Base-by-base conservation (phyloP, 2,113 vertebrate genomes). In the Leptobrachium ailaonicum region DNA sequence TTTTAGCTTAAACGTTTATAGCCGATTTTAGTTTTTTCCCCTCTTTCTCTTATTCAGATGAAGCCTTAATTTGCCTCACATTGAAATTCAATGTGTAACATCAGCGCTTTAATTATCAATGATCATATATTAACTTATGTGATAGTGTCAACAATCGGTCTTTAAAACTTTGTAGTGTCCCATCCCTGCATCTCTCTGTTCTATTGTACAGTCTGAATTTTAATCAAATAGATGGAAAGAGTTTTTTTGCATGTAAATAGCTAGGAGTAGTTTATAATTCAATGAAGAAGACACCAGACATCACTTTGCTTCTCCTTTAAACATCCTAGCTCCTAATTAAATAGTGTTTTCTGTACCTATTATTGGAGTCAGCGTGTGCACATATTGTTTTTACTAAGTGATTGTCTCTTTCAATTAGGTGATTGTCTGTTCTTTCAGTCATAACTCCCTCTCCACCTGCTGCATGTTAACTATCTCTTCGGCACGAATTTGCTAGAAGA, bases 361-460 rank as follows among this genome's bases (percentile, higher is more conserved):
- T 81, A 81, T 81, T 66, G 32, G 53, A 81, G 79, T 72, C 79
- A 81, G 79, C 71, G 62, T 81, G 76, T 71, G 79, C 79, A 81
- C 79, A 81, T 75, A 81, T 81, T 81, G 79, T 81, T 69, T 80
- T 75, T 81, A 81, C 79, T 81, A 81, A 81, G 79, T 81, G 79
- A 81, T 75, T 81, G 79, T 81, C 79, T 81, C 64, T 81, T 81
- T 81, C 79, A 81, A 81, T 81, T 81, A 81, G 79, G 79, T 75
- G 79, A 81, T 75, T 81, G 79, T 81, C 79, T 81, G 66, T 66
- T 68, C 79, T 47, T 69, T 75, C 79, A 60, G 50, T 81, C 72
- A 69, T 50, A 69, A 47, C 54, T 81, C 79, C 64, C 64, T 75
- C 53, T 81, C 42, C 72, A 58, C 69, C 53, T 41, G 60, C 66